These are phyloP conservation scores for Polydesmus complanatus DNA, from an alignment of 2,888 invertebrate genomes.

Conservation along the genomic window DNA sequence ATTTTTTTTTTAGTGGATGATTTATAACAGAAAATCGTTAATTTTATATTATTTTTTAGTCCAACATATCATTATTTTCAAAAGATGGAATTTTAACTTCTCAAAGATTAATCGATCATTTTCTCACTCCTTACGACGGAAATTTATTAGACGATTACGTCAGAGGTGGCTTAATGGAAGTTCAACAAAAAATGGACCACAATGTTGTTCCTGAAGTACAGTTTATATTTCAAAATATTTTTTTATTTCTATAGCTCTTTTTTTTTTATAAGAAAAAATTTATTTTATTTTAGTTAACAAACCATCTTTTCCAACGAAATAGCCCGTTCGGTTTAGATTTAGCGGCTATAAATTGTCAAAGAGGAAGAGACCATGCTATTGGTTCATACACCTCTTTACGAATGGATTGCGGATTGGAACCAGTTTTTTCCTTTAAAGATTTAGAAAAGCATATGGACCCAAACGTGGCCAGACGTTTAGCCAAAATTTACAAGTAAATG, in stretches of 20 bases:
- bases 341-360: conserved; percentile 24
- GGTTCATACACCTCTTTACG: conserved; percentile 29
- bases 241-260: not conserved
- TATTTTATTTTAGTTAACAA: conserved; percentile 21
- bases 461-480: conserved; percentile 23
- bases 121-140: conserved; percentile 35
- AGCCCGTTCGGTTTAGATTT: conserved; percentile 26
- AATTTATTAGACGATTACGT: not conserved
- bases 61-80: not conserved
- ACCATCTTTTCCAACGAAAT: conserved; percentile 25
- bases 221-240: not conserved
- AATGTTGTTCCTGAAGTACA: not conserved
- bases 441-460: conserved; percentile 24
- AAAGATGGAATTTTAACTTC: conserved; percentile 26
- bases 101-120: conserved; percentile 33
- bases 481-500: conserved; percentile 22
- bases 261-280: not conserved
- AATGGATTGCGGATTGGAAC: conserved; percentile 28
- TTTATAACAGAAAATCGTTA: conserved; percentile 66
- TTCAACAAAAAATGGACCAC: not conserved
- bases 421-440: conserved; percentile 23
- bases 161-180: not conserved
- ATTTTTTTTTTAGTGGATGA: conserved; percentile 77
- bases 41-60: not conserved
- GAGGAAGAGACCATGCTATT: conserved; percentile 25